Percentiles rank a stretch among this genome's conserved stretches.
Evolutionary conservation across 2,113 vertebrate species (phyloP).

Genomic region (Merops nubicus): DNA sequence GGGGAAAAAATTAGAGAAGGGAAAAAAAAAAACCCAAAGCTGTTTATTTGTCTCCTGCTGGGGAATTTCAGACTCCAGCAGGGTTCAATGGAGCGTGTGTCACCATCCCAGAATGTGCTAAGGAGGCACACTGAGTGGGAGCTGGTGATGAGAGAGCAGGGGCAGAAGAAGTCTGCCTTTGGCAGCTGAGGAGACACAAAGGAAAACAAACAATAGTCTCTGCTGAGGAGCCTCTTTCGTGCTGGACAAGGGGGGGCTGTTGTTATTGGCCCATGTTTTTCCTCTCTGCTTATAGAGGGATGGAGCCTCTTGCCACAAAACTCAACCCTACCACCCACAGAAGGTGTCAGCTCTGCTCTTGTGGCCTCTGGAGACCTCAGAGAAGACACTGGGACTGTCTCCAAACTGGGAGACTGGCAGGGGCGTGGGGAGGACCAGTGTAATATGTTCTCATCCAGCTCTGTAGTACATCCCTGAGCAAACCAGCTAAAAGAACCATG

Average conservation of each 20-base stretch:
- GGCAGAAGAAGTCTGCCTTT: background rate
- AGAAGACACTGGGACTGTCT: background rate
- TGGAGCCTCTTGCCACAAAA: background rate
- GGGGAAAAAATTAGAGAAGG: background rate
- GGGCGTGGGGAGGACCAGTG: background rate
- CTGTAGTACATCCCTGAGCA: background rate
- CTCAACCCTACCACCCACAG: background rate
- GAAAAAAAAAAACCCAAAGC: background rate
- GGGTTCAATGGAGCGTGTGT: constrained; percentile 40
- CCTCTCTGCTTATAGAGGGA: background rate
- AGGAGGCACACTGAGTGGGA: constrained; percentile 40
- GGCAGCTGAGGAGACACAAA: constrained; percentile 43
- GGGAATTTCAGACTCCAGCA: constrained; percentile 35
- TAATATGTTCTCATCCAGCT: background rate
- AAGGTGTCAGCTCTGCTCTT: background rate
- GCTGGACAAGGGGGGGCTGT: background rate
- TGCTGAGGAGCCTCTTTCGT: constrained; percentile 3
- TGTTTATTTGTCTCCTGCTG: constrained; percentile 61
- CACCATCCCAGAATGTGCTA: constrained; percentile 32
- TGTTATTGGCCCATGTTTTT: background rate
- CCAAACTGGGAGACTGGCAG: background rate
- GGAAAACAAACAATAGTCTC: background rate
- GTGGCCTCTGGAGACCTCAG: background rate
- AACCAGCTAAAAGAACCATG: background rate
- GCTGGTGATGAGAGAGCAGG: constrained; percentile 14